Percentiles rank a stretch among this genome's conserved stretches.
These are phyloP conservation scores for Tachystola acroxantha DNA, from an alignment of 2,888 invertebrate species.

Conservation along the genomic window DNA sequence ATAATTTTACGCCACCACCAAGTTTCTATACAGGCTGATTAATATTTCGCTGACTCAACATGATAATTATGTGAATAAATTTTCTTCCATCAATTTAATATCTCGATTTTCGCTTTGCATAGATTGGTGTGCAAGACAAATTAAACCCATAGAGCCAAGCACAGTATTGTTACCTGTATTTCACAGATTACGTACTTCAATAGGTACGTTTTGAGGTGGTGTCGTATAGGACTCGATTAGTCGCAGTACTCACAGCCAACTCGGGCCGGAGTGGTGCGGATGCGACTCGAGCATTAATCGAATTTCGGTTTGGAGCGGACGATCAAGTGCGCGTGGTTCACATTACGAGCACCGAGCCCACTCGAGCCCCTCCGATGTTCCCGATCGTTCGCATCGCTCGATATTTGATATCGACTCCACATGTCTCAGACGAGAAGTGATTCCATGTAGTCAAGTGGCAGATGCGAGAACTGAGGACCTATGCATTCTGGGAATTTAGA, in stretches of 20 bases:
- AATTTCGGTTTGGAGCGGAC: slow-evolving; percentile 58
- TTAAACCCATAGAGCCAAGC: too few relatives aligned
- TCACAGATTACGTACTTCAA: too few relatives aligned
- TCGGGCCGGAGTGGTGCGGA: slow-evolving; percentile 47
- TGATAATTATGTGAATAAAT: too few relatives aligned
- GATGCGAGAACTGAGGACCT: too few relatives aligned
- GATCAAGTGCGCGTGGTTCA: slow-evolving; percentile 65
- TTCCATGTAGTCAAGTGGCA: slow-evolving; percentile 53
- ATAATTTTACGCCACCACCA: too few relatives aligned
- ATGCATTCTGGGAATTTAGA: too few relatives aligned
- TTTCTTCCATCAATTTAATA: too few relatives aligned
- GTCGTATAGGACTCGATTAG: slow-evolving; percentile 51
- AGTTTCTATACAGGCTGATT: too few relatives aligned
- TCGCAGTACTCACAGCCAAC: slow-evolving; percentile 48
- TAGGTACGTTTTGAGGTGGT: slow-evolving; percentile 7
- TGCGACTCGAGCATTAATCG: slow-evolving; percentile 65
- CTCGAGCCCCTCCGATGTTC: slow-evolving; percentile 56
- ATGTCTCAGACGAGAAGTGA: slow-evolving; percentile 50
- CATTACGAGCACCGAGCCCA: slow-evolving; percentile 52
- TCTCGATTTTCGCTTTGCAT: too few relatives aligned
- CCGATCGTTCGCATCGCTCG: slow-evolving; percentile 43
- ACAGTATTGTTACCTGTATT: too few relatives aligned
- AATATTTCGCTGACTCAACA: too few relatives aligned
- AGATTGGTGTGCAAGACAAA: too few relatives aligned
- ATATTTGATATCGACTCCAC: slow-evolving; percentile 59